Conservation (phyloP, 2,888 invertebrate genomes). For the Pemphredon lugubris region DNA sequence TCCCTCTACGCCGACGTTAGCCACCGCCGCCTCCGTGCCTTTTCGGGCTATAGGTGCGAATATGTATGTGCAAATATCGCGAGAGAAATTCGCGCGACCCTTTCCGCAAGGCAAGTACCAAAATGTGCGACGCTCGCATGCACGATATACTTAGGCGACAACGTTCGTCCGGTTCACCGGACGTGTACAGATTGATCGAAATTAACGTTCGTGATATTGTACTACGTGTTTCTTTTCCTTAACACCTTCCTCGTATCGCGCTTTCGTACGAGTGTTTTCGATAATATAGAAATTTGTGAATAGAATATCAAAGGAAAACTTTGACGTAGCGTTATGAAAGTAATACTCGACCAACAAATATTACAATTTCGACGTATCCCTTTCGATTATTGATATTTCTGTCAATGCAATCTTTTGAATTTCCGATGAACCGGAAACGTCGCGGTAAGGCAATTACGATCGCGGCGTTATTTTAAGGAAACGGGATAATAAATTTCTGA, state of each 20-base stretch:
- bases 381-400: no score
- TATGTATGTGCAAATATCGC: conserved; percentile 81
- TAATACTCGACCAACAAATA: no score
- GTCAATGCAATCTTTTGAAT: no score
- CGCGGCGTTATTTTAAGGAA: conserved; percentile 37
- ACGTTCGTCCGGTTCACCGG: conserved; percentile 33
- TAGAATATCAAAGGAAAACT: no score
- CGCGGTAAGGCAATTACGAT: conserved; percentile 13
- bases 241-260: no score
- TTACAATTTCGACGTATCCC: no score
- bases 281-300: no score
- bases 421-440: conserved; percentile 43
- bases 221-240: no score
- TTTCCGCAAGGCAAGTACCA: conserved; percentile 76
- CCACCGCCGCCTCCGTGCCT: conserved; percentile 77
- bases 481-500: conserved; percentile 78
- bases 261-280: no score
- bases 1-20: conserved; percentile 52
- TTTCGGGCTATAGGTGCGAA: conserved; percentile 71
- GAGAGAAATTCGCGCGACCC: conserved; percentile 81
- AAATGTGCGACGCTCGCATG: conserved; percentile 52
- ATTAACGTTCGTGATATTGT: no score
- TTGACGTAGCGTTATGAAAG: no score
- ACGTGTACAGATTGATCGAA: no score
- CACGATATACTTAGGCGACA: conserved; percentile 33